A percentile compares a stretch with the other conserved stretches of the same genome.
Conservation (phyloP, 2,113 vertebrate species). For the Nannobrachium achirus region DNA sequence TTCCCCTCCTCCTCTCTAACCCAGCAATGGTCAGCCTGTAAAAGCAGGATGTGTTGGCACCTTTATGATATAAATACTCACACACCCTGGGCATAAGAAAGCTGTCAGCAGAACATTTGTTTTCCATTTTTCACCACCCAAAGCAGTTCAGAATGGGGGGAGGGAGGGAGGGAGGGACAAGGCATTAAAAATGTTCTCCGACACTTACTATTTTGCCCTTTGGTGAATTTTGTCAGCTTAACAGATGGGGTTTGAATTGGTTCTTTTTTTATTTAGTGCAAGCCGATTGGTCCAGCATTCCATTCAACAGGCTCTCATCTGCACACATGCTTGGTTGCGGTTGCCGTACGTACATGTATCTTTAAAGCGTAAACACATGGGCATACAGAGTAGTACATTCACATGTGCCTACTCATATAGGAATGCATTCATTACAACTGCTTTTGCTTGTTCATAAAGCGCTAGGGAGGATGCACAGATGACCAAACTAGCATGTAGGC, state of each 20-base stretch:
- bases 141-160: slow-evolving; percentile 71
- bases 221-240: slow-evolving; percentile 72
- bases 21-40: slow-evolving; percentile 71
- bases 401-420: no score
- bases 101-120: slow-evolving; percentile 85
- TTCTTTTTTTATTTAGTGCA: slow-evolving; percentile 61
- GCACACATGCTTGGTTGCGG: slow-evolving; percentile 45
- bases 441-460: no score
- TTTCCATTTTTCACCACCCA: slow-evolving; percentile 85
- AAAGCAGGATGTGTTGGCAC: slow-evolving; percentile 78
- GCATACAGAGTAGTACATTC: no score
- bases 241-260: slow-evolving; percentile 78
- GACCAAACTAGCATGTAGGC: no score
- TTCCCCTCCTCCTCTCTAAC: slow-evolving; percentile 31
- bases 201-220: slow-evolving; percentile 80
- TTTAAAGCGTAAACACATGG: not conserved
- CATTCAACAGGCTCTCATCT: slow-evolving; percentile 60
- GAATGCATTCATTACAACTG: no score
- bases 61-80: slow-evolving; percentile 83
- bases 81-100: slow-evolving; percentile 83
- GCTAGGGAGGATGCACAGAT: no score
- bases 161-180: slow-evolving; percentile 71
- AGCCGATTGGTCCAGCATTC: slow-evolving; percentile 42
- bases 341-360: slow-evolving; percentile 33
- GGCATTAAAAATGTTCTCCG: slow-evolving; percentile 76